A percentile compares a stretch with the other conserved stretches of the same genome.
Conservation (phyloP, 2,797 vertebrate genomes). For the Hirundo rustica region DNA sequence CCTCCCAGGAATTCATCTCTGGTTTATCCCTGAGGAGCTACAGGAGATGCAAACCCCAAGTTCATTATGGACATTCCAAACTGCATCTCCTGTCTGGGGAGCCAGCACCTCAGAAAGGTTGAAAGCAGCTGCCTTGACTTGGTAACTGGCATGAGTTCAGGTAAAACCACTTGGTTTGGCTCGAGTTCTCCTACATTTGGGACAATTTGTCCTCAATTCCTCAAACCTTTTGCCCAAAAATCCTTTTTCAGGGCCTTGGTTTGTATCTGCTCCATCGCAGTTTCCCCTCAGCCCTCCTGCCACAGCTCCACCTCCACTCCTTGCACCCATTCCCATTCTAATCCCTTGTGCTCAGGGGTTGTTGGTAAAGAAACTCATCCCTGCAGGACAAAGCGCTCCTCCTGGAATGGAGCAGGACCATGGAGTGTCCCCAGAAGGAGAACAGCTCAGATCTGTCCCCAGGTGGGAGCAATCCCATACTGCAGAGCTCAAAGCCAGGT, state of each 20-base stretch:
- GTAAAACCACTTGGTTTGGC: background rate
- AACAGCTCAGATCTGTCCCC: background rate
- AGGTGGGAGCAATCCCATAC: background rate
- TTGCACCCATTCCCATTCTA: background rate
- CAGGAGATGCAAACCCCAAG: background rate
- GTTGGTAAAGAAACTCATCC: background rate
- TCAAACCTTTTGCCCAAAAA: background rate
- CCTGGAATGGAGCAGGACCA: background rate
- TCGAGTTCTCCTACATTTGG: background rate
- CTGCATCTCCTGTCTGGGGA: background rate
- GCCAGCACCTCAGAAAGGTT: background rate
- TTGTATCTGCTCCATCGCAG: fast-evolving
- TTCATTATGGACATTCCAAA: background rate
- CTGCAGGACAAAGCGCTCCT: background rate
- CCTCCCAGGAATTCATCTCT: background rate
- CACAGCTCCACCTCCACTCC: background rate
- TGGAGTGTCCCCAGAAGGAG: fast-evolving
- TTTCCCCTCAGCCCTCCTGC: background rate
- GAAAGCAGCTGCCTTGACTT: background rate
- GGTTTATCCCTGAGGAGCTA: background rate
- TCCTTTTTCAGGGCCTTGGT: background rate
- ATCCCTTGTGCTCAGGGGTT: background rate
- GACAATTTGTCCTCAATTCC: background rate
- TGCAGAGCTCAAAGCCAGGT: background rate
- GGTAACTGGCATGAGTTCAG: fast-evolving